Base-by-base conservation (phyloP, 2,113 vertebrate genomes). In the Tragelaphus buxtoni region DNA sequence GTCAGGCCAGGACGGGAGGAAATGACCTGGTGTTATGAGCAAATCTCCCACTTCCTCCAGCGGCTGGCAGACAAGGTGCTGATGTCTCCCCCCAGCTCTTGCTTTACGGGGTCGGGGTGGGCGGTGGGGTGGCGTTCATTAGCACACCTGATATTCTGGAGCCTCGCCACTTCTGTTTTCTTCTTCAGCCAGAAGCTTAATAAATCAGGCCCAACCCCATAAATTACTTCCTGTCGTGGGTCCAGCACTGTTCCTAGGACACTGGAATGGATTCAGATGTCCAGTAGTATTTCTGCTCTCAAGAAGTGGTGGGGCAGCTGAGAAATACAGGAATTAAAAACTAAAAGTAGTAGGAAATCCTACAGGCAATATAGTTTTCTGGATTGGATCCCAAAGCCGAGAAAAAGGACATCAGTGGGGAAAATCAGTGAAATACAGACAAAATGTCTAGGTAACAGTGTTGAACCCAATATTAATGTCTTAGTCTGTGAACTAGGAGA, bases 31-130 rank as follows among this genome's bases (percentile, higher is more conserved):
- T 97, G 86, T 96, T 97, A 91, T 22, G 96, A 96, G 98, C 98
- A 98, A 96, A 95, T 97, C 98, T 98, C 96, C 96, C 87, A 93
- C 95, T 98, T 98, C 97, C 98, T 89, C 88, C 87, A 24, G 94
- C 9, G 86, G 96, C 91, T 55, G 97, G 98, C 98, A 95, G 97
- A 97, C 98, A 93, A 95, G 98, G 95, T 82, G 96, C 98, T 97
- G 95, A 91, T 97, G 97, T 88, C 88, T 28, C 7, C 63, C 58
- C 69, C 69, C 69, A 74, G n/a, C 84, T 16, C 86, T 0, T n/a
- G 97, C 96, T 94, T 91, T 77, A 76, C 85, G 42, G 61, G 97
- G 74, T 35, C 18, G 63, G 63, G 9, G n/a, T 35, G 32, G 61
- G 51, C 49, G 97, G 74, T 35, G 55, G 97, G 60, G 53, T 56